Conservation (phyloP, 2,888 invertebrate genomes). For the Drosophila nr. medialis region DNA sequence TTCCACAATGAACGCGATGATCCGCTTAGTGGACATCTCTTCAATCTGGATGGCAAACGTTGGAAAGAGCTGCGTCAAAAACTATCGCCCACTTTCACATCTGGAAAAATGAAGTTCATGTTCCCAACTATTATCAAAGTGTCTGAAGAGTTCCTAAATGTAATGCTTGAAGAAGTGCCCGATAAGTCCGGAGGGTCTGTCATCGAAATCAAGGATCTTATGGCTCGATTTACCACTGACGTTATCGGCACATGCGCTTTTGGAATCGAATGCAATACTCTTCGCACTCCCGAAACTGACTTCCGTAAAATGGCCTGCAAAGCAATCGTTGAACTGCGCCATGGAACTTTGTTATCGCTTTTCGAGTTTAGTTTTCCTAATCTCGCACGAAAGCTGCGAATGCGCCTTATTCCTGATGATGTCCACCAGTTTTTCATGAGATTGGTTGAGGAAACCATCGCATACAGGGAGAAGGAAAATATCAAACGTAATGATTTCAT, state of each 20-base stretch:
- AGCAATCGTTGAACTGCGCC: too few species aligned
- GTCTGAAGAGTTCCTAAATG: fast-evolving
- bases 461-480: constrained; percentile 81
- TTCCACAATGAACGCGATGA: too few species aligned
- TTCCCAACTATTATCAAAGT: too few species aligned
- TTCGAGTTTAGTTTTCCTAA: constrained; percentile 63
- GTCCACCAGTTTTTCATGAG: constrained; percentile 80
- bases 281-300: constrained; percentile 78
- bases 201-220: constrained; percentile 84
- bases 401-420: constrained; percentile 65
- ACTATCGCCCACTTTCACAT: too few species aligned
- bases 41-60: too few species aligned
- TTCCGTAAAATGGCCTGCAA: constrained; percentile 82
- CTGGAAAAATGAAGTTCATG: too few species aligned
- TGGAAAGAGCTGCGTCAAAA: too few species aligned
- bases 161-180: too few species aligned
- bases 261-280: constrained; percentile 84
- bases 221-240: constrained; percentile 85
- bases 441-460: constrained; percentile 83
- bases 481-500: constrained; percentile 85
- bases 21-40: too few species aligned
- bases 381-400: constrained; percentile 64
- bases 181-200: too few species aligned
- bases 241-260: constrained; percentile 85
- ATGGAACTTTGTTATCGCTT: too few species aligned